Evolutionary conservation across 2,888 invertebrate species (phyloP), one percentile per base, ranked within the genome.

Genomic region (Latrodectus hesperus): DNA sequence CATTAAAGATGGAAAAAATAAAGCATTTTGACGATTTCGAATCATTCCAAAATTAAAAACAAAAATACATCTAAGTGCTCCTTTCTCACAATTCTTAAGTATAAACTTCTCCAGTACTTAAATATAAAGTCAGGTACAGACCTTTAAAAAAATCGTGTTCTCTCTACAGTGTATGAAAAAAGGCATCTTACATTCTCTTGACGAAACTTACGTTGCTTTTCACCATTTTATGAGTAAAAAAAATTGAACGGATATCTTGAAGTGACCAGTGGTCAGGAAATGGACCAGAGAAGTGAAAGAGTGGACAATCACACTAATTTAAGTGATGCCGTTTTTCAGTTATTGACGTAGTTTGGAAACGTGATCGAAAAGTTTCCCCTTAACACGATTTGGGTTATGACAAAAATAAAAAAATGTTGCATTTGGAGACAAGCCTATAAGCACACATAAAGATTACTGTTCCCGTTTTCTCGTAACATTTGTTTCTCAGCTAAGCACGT

Each of bases 311-410:
- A 75, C 71, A 85, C 85, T 85, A 85, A 85, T 85, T 85, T 85
- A 80, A 80, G 85, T 85, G 85, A 70, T 52, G 76, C 85, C 75
- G 75, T 80, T 85, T 80, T 85, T 80, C 73, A 67, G 80, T 52
- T 64, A 75, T 75, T 71, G 85, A 70, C 73, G 73, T 70, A 85
- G 80, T 85, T 85, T 71, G 70, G 70, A 49, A 52, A 85, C 85
- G 85, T 85, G 85, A 80, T 85, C 85, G 38, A 80, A 85, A 85
- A 85, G 85, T 85, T 85, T 80, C 85, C 80, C 71, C 22, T 85
- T 85, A 76, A 85, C 85, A 85, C 85, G 85, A 80, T 65, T 53
- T 65, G 65, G 76, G 80, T 85, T 85, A 80, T 38, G 38, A 38
- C 38, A 38, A 38, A 38, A 38, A 38, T 38, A 74, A 85, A 78